Percentiles rank a stretch among this genome's conserved stretches.
phyloP scores from a whole-genome alignment of 2,888 invertebrate species.

The Philaethria dido region DNA sequence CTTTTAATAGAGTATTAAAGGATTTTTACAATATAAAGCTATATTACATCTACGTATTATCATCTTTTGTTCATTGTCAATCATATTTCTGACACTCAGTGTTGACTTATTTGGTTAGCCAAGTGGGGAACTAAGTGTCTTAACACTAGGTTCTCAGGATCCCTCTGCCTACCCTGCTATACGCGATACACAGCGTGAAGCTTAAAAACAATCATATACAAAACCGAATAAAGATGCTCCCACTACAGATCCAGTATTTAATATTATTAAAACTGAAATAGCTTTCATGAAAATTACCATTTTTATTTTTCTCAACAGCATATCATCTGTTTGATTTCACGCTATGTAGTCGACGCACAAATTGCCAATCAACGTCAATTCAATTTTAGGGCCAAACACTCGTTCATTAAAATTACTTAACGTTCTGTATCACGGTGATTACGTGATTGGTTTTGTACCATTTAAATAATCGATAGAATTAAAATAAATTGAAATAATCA shows the following conservation, averaged over 20 bases:
- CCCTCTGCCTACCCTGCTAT: no score
- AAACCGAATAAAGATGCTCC: no score
- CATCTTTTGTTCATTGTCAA: neutral
- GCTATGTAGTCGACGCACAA: conserved; percentile 30
- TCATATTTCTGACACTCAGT: neutral
- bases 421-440: conserved; percentile 3
- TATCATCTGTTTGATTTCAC: conserved; percentile 17
- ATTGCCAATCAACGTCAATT: conserved; percentile 38
- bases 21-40: neutral
- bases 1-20: neutral
- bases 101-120: neutral
- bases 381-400: conserved; percentile 32
- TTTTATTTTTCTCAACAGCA: neutral
- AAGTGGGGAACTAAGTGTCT: no score
- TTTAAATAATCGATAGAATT: conserved; percentile 5
- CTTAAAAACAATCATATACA: no score
- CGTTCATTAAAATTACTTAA: conserved; percentile 23
- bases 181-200: no score
- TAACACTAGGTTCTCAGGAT: no score
- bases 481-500: no score
- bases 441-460: conserved; percentile 7
- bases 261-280: neutral
- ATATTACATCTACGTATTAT: neutral
- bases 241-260: neutral
- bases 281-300: no score